Evolutionary conservation across 2,888 invertebrate genomes (phyloP).

Genomic region (Luperina testacea): DNA sequence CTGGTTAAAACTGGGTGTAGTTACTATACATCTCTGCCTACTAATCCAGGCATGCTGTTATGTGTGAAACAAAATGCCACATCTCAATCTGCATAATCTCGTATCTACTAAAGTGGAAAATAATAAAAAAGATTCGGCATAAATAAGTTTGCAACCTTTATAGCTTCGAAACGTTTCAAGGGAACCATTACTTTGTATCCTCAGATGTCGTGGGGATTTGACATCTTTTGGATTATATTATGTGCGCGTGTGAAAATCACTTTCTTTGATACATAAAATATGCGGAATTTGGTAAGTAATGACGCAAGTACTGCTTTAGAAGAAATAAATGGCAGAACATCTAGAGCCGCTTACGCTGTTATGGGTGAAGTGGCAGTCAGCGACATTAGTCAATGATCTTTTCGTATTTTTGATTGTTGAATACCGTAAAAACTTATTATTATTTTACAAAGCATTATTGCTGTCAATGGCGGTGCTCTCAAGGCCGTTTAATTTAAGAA

Average conservation of each 20-base stretch:
- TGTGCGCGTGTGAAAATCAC: slow-evolving; percentile 21
- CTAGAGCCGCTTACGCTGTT: not conserved
- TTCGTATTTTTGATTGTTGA: not conserved
- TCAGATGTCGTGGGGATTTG: slow-evolving; percentile 42
- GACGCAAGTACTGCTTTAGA: not conserved
- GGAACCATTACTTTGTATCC: slow-evolving; percentile 55
- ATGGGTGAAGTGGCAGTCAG: too few relatives aligned
- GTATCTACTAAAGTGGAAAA: slow-evolving; percentile 67
- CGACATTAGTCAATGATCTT: not conserved
- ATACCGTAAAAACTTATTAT: not conserved
- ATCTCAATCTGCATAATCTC: slow-evolving; percentile 53
- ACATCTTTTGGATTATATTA: slow-evolving; percentile 56
- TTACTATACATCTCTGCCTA: not conserved
- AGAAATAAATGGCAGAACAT: not conserved
- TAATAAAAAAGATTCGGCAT: slow-evolving; percentile 73
- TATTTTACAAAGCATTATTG: not conserved
- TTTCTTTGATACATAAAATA: slow-evolving; percentile 32
- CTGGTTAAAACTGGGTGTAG: too few relatives aligned
- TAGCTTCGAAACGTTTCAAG: slow-evolving; percentile 52
- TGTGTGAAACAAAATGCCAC: slow-evolving; percentile 36
- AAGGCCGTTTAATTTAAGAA: too few relatives aligned
- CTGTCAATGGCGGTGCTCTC: too few relatives aligned
- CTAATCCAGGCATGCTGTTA: not conserved
- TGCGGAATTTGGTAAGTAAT: slow-evolving; percentile 4
- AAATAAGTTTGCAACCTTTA: slow-evolving; percentile 72